These are phyloP conservation scores for Nomada fabriciana DNA, from an alignment of 2,888 invertebrate genomes.

Conservation along the genomic window DNA sequence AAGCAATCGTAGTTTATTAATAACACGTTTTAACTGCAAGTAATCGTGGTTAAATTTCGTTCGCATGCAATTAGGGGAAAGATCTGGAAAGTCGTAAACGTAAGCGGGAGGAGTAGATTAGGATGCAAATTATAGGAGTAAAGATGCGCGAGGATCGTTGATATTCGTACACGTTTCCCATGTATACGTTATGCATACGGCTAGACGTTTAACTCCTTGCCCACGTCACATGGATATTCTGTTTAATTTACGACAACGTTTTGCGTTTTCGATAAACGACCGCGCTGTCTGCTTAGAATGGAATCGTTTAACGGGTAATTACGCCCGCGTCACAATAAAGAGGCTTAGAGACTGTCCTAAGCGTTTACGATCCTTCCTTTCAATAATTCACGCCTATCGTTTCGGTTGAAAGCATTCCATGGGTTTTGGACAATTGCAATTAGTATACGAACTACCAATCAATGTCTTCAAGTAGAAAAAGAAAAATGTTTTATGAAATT, in stretches of 20 bases:
- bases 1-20: not conserved
- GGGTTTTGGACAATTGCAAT: not conserved
- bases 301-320: constrained; percentile 57
- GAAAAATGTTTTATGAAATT: not conserved
- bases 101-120: not conserved
- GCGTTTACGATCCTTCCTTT: constrained; percentile 35
- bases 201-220: constrained; percentile 80
- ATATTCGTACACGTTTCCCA: constrained; percentile 43
- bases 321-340: constrained; percentile 39
- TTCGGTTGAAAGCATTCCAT: constrained; percentile 32
- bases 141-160: constrained; percentile 43
- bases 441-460: not conserved
- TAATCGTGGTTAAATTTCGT: not conserved
- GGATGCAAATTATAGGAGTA: not conserved
- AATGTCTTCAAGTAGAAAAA: not conserved
- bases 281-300: constrained; percentile 28
- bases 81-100: not conserved
- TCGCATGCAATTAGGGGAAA: not conserved
- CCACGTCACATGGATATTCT: constrained; percentile 76
- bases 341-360: constrained; percentile 8
- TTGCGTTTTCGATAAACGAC: constrained; percentile 53
- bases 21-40: not conserved
- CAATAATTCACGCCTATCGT: constrained; percentile 34
- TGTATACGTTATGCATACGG: constrained; percentile 62
- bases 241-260: constrained; percentile 53